Evolutionary conservation across 2,797 vertebrate genomes (phyloP).

Genomic region (Bradypodion ventrale): DNA sequence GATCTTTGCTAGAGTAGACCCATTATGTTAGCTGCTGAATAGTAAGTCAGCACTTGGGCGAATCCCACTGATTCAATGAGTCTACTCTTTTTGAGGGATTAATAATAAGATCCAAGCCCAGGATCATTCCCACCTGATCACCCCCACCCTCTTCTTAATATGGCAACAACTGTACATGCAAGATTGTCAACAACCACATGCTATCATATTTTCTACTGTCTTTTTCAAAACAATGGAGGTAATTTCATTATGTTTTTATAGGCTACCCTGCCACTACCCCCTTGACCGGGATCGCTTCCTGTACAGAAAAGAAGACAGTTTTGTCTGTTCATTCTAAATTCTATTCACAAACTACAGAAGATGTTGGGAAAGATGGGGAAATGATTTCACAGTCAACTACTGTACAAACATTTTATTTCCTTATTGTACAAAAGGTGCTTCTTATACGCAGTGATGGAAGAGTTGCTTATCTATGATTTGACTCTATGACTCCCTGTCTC

Average conservation of each 20-base stretch:
- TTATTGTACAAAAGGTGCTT: neutral
- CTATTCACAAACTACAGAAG: neutral
- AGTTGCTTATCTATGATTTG: neutral
- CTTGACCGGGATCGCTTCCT: neutral
- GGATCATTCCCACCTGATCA: too few species aligned
- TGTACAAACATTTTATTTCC: neutral
- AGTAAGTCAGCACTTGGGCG: too few species aligned
- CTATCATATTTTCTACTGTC: neutral
- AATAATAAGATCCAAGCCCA: too few species aligned
- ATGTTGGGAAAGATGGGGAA: neutral
- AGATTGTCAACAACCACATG: too few species aligned
- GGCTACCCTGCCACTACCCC: neutral
- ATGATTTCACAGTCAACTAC: neutral
- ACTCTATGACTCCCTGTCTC: too few species aligned
- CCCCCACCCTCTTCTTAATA: too few species aligned
- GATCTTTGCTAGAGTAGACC: too few species aligned
- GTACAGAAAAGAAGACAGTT: neutral
- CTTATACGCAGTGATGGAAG: neutral
- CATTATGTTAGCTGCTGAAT: too few species aligned
- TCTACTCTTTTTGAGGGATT: too few species aligned
- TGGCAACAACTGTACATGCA: too few species aligned
- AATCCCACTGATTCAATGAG: too few species aligned
- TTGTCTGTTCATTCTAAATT: neutral
- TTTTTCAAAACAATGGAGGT: neutral
- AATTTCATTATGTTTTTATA: neutral